Percentiles rank a stretch among this genome's conserved stretches.
These are phyloP conservation scores for Planiliza haematocheilus DNA, from an alignment of 2,113 vertebrate genomes.

Conservation along the genomic window DNA sequence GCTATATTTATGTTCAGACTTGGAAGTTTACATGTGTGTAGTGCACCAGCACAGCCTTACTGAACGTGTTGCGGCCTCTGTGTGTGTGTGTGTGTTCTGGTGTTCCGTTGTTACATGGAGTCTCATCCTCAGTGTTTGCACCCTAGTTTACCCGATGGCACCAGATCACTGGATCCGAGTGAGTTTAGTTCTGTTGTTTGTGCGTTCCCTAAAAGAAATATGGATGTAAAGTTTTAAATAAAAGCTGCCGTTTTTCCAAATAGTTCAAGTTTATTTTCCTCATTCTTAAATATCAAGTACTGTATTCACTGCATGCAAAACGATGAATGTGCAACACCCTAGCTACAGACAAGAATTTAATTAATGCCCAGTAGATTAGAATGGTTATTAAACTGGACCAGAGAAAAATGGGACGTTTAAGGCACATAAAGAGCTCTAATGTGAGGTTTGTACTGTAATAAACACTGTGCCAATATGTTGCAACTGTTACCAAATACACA, in stretches of 20 bases:
- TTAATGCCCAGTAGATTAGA: background rate
- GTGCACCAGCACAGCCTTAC: constrained; percentile 41
- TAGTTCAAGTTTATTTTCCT: constrained; percentile 35
- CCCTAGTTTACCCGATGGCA: background rate
- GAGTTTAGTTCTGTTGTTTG: background rate
- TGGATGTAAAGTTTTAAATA: constrained; percentile 36
- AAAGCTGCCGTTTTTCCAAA: constrained; percentile 26
- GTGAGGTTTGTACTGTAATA: constrained; percentile 21
- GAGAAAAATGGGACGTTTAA: constrained; percentile 46
- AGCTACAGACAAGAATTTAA: background rate
- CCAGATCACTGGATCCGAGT: background rate
- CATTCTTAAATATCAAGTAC: constrained; percentile 1
- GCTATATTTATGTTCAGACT: background rate
- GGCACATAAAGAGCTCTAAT: constrained; percentile 65
- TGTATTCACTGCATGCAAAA: constrained; percentile 33
- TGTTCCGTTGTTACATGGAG: background rate
- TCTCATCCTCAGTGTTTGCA: background rate
- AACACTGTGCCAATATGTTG: constrained; percentile 13
- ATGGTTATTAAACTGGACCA: background rate
- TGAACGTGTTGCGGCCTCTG: background rate
- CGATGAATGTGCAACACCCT: background rate
- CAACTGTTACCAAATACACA: constrained; percentile 16
- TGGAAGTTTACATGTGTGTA: constrained; percentile 5
- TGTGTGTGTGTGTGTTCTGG: constrained; percentile 1
- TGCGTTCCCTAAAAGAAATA: background rate